Evolutionary conservation across 2,797 vertebrate genomes (phyloP), one percentile per base, ranked within the genome.

Genomic region (Todus mexicanus): DNA sequence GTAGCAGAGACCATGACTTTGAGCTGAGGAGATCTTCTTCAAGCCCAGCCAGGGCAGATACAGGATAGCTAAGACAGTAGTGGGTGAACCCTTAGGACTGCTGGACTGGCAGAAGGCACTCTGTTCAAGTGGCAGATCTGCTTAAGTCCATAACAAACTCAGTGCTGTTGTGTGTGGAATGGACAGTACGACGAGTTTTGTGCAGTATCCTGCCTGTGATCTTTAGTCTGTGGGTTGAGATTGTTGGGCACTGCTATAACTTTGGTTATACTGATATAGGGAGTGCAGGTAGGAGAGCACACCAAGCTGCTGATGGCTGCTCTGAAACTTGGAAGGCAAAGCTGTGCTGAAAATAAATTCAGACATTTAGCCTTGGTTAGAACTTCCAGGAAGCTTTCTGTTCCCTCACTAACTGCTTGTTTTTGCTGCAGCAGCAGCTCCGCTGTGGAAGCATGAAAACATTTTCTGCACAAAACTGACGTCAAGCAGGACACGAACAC

Each of bases 31-130:
- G 21, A 40, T 38, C 45, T 48, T 40, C 66, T 61, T 54, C 3
- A 2, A 33, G 11, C 35, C 54, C 57, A n/a, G 3, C 21, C 47
- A 5, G 12, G n/a, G 63, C 18, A 31, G 31, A 22, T 11, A 3
- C 2, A 26, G 38, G 53, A 51, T 17, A 63, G 26, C 57, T 21
- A 27, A n/a, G 57, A 10, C 4, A 4, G 33, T 4, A 5, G 9
- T 0, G 10, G 33, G 35, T 29, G 35, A 61, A 17, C 18, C 48
- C 61, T 50, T 4, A 20, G 65, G 45, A 22, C 0, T 37, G n/a
- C n/a, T 0, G 0, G 15, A 4, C 21, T 9, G 53, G 27, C 0
- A 0, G 18, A 33, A 45, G 37, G 26, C 4, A 27, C 38, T 73
- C 56, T 29, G 19, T 43, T 4, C 0, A 1, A 14, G 6, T 3